Evolutionary conservation across 2,888 invertebrate species (phyloP).

Genomic region (Apocheima hispidaria): DNA sequence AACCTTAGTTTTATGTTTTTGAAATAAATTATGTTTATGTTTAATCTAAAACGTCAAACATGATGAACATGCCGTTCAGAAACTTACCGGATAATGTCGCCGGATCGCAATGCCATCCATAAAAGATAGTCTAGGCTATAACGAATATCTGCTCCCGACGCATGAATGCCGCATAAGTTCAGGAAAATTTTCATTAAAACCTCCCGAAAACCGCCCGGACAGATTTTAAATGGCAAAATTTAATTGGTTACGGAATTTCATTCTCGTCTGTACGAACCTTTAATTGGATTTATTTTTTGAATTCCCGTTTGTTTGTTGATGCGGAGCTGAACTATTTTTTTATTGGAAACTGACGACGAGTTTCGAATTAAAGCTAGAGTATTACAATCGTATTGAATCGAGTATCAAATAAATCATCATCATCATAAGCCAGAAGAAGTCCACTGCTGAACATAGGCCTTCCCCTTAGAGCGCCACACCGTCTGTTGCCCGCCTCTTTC

Average conservation of each 20-base stretch:
- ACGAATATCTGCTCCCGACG: slow-evolving; percentile 36
- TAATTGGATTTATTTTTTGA: slow-evolving; percentile 48
- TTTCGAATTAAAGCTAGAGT: not conserved
- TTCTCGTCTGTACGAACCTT: slow-evolving; percentile 35
- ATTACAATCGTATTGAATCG: too few species aligned
- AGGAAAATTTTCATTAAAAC: slow-evolving; percentile 45
- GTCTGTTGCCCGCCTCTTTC: too few species aligned
- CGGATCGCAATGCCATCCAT: slow-evolving; percentile 1
- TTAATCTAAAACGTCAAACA: too few species aligned
- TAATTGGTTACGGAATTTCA: slow-evolving; percentile 52
- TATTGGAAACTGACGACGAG: not conserved
- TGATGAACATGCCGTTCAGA: not conserved
- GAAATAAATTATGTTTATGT: too few species aligned
- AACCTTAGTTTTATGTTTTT: too few species aligned
- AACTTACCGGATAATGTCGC: not conserved
- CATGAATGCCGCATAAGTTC: slow-evolving; percentile 29
- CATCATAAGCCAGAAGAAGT: not conserved
- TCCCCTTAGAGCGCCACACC: too few species aligned
- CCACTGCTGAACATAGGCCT: too few species aligned
- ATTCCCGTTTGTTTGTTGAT: slow-evolving; percentile 24
- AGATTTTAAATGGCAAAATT: slow-evolving; percentile 53
- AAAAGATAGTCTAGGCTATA: slow-evolving; percentile 35
- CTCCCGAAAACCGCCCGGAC: slow-evolving; percentile 38
- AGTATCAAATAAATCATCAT: not conserved
- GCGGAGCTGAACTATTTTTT: slow-evolving; percentile 19